phyloP scores from a whole-genome alignment of 2,888 invertebrate genomes.

The Eucera pruinosa region DNA sequence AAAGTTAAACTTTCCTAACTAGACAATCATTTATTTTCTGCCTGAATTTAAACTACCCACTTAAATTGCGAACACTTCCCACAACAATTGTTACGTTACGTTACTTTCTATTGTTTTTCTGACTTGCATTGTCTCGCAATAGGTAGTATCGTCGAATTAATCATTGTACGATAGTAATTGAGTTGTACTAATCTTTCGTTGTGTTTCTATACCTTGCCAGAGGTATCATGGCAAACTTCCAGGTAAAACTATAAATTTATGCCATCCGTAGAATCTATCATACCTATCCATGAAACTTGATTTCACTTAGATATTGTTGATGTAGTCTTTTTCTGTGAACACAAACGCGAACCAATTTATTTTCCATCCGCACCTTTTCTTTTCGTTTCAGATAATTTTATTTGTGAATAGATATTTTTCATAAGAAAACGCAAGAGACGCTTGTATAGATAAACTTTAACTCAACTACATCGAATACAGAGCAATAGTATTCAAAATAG shows the following conservation, averaged over 20 bases:
- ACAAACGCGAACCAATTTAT: neutral
- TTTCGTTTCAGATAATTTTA: neutral
- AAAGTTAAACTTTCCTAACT: slow-evolving; percentile 9
- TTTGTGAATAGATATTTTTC: too few species aligned
- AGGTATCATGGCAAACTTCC: slow-evolving; percentile 84
- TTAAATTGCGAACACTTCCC: neutral
- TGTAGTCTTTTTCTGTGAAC: slow-evolving; percentile 3
- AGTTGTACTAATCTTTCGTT: slow-evolving; percentile 60
- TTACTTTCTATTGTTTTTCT: neutral
- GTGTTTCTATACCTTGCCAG: slow-evolving; percentile 71
- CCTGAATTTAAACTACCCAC: neutral
- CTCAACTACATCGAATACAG: too few species aligned
- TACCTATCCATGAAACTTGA: slow-evolving; percentile 4
- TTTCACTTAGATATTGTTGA: slow-evolving; percentile 12
- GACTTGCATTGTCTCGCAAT: slow-evolving; percentile 13
- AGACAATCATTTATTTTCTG: too few species aligned
- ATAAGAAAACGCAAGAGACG: too few species aligned
- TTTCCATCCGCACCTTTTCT: neutral
- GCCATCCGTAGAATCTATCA: slow-evolving; percentile 38
- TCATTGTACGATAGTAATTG: slow-evolving; percentile 16
- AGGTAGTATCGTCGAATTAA: slow-evolving; percentile 37
- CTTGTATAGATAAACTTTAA: too few species aligned
- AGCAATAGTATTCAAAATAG: too few species aligned
- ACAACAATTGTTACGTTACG: neutral
- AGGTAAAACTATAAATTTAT: slow-evolving; percentile 76